Evolutionary conservation across 2,888 invertebrate species (phyloP).

Genomic region (Nomada ferruginata): DNA sequence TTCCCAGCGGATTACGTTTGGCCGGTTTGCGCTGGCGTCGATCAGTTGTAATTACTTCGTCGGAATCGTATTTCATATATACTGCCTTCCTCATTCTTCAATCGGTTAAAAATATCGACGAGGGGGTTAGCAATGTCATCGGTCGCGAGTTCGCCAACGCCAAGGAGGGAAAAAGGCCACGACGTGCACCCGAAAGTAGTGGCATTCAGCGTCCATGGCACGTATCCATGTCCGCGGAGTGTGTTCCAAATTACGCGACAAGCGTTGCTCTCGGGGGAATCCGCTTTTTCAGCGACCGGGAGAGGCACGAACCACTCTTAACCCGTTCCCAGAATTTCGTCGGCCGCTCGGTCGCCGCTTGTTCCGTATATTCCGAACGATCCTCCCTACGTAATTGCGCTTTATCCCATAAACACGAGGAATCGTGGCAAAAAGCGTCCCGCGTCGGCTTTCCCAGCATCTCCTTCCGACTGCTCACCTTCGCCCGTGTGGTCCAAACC

Average conservation of each 20-base stretch:
- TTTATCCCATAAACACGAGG: not conserved
- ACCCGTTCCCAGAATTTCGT: constrained; percentile 50
- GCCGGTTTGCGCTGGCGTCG: too few relatives aligned
- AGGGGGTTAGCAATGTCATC: not conserved
- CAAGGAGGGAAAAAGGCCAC: constrained; percentile 12
- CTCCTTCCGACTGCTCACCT: not conserved
- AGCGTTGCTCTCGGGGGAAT: constrained; percentile 38
- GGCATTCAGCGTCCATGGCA: constrained; percentile 9
- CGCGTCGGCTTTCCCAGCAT: not conserved
- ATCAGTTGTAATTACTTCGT: too few relatives aligned
- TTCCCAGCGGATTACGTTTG: too few relatives aligned
- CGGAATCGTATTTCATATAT: too few relatives aligned
- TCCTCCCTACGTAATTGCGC: constrained; percentile 40
- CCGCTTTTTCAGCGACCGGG: constrained; percentile 37
- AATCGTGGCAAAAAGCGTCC: constrained; percentile 16
- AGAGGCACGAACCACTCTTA: constrained; percentile 49
- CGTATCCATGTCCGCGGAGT: constrained; percentile 30
- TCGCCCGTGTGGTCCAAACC: not conserved
- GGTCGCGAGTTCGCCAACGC: not conserved
- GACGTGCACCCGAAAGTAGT: constrained; percentile 9
- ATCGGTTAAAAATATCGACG: not conserved
- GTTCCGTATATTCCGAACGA: constrained; percentile 34
- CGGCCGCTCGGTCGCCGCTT: constrained; percentile 39
- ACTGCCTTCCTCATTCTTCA: not conserved
- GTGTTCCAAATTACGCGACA: constrained; percentile 49